These are phyloP conservation scores for Steinernema khuongi DNA, from an alignment of 1,140 invertebrate genomes.

Conservation along the genomic window DNA sequence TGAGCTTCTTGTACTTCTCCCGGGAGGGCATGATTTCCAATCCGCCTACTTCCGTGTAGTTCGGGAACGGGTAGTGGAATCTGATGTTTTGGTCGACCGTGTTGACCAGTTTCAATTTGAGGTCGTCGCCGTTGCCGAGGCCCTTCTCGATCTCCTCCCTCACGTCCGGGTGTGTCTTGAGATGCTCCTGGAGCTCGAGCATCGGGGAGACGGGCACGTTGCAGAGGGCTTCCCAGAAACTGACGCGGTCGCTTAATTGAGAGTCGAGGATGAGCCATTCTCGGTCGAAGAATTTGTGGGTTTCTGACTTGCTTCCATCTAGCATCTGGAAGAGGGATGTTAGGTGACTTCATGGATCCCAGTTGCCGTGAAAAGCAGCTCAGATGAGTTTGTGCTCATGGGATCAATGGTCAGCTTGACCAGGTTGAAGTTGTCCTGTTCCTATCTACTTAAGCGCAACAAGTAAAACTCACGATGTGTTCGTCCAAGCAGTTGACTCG, in stretches of 20 bases:
- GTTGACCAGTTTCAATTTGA: background rate
- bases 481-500: constrained; percentile 26
- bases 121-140: background rate
- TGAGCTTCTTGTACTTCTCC: constrained; percentile 11
- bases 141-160: constrained; percentile 9
- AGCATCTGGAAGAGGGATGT: background rate
- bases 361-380: background rate
- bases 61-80: constrained; percentile 18
- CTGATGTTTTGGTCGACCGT: background rate
- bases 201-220: constrained; percentile 19
- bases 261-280: constrained; percentile 31
- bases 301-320: constrained; percentile 2
- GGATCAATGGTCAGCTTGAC: background rate
- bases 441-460: background rate
- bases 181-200: constrained; percentile 27
- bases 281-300: constrained; percentile 27
- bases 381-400: constrained; percentile 14
- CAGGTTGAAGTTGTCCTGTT: background rate
- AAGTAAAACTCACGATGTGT: constrained; percentile 31
- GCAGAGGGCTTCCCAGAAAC: constrained; percentile 30
- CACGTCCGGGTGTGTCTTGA: constrained; percentile 20
- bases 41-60: background rate
- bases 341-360: constrained; percentile 24
- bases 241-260: constrained; percentile 17
- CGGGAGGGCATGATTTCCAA: background rate